Conservation (phyloP, 2,113 vertebrate genomes). For the Rhea pennata region DNA sequence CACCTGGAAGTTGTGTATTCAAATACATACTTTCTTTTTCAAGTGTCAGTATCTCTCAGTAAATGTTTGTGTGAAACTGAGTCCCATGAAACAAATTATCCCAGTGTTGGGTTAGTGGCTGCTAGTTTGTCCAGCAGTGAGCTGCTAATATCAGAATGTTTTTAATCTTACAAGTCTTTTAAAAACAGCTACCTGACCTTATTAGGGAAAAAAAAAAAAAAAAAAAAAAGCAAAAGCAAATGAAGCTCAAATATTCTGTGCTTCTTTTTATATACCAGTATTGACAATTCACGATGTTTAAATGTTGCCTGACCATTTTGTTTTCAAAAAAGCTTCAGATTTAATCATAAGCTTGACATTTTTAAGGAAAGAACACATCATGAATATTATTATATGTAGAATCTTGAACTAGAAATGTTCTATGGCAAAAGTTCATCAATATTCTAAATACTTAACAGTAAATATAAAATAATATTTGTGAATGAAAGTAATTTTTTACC, state of each 20-base stretch:
- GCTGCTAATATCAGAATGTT: background rate
- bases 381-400: background rate
- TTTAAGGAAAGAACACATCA: background rate
- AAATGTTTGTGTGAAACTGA: background rate
- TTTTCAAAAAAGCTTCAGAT: constrained; percentile 3
- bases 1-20: background rate
- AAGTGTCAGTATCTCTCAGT: background rate
- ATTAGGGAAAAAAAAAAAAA: background rate
- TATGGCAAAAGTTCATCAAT: background rate
- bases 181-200: constrained; percentile 5
- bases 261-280: constrained; percentile 30
- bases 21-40: background rate
- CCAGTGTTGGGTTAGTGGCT: background rate
- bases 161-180: background rate
- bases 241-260: constrained; percentile 11
- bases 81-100: background rate
- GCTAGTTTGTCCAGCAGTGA: background rate
- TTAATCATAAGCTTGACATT: constrained; percentile 38
- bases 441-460: background rate
- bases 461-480: background rate
- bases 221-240: constrained; percentile 5
- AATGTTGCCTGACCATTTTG: constrained; percentile 8
- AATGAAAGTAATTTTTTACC: background rate
- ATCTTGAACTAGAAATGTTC: constrained; percentile 3
- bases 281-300: constrained; percentile 16